Evolutionary conservation across 2,797 vertebrate genomes (phyloP).

Genomic region (Enteromius argenteus): DNA sequence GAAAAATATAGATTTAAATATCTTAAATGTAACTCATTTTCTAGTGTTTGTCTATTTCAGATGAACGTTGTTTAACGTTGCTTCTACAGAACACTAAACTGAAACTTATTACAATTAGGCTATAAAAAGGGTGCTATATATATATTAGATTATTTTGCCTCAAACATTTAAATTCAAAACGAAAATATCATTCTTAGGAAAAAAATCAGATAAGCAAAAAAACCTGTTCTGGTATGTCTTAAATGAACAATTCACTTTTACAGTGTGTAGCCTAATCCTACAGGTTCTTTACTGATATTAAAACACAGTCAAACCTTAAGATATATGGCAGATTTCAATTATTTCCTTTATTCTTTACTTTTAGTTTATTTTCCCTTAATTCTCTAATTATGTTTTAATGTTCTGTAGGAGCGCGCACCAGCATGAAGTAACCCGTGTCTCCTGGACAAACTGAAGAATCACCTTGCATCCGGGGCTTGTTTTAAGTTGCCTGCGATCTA

Average conservation of each 20-base stretch:
- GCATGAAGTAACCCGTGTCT: background rate
- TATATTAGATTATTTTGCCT: background rate
- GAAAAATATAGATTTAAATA: no score
- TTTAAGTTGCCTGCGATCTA: conserved; percentile 92
- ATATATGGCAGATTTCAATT: background rate
- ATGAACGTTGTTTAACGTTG: background rate
- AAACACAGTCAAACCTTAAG: background rate
- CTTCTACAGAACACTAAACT: background rate
- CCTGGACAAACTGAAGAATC: background rate
- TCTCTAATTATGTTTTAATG: background rate
- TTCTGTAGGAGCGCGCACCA: background rate
- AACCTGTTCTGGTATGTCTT: background rate
- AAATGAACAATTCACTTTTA: background rate
- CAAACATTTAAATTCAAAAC: background rate
- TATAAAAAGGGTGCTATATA: no score
- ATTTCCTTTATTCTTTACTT: background rate
- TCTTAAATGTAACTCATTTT: background rate
- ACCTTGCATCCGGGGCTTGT: conserved; percentile 86
- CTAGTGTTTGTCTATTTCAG: background rate
- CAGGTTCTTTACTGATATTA: background rate
- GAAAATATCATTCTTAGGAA: background rate
- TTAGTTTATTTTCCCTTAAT: background rate
- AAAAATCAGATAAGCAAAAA: background rate
- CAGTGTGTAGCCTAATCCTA: background rate
- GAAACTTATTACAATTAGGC: background rate